Evolutionary conservation across 2,888 invertebrate genomes (phyloP).

Genomic region (Teleogryllus oceanicus): DNA sequence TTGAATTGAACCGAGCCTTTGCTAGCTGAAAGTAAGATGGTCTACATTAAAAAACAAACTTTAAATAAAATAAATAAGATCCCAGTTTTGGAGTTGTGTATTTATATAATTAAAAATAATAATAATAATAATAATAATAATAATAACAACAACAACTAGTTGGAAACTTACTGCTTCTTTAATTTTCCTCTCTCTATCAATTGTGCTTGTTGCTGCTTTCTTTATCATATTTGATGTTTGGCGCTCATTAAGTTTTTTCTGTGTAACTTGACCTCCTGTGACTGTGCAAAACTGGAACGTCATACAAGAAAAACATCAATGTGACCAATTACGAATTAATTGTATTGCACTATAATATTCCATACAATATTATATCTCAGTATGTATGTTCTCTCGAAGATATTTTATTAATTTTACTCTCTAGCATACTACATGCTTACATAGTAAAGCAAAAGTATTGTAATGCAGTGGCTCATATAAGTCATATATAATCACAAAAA

Average conservation of each 20-base stretch:
- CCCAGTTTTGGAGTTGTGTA: no score
- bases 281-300: constrained; percentile 63
- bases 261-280: constrained; percentile 72
- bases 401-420: background rate
- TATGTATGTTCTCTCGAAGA: background rate
- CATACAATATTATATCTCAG: no score
- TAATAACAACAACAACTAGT: constrained; percentile 18
- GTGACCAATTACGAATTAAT: background rate
- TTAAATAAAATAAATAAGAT: no score
- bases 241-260: constrained; percentile 72
- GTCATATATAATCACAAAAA: no score
- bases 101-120: no score
- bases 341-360: background rate
- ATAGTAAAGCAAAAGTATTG: no score
- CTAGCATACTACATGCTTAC: no score
- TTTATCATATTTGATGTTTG: constrained; percentile 87
- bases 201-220: constrained; percentile 77
- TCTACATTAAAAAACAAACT: no score
- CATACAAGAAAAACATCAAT: constrained; percentile 18
- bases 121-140: no score
- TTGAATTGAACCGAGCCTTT: constrained; percentile 45
- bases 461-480: no score
- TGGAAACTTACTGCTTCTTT: constrained; percentile 58
- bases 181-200: constrained; percentile 74
- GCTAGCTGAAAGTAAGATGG: constrained; percentile 40